These are phyloP conservation scores for Eulemur coronatus DNA, from an alignment of 2,797 vertebrate genomes.

Conservation along the genomic window DNA sequence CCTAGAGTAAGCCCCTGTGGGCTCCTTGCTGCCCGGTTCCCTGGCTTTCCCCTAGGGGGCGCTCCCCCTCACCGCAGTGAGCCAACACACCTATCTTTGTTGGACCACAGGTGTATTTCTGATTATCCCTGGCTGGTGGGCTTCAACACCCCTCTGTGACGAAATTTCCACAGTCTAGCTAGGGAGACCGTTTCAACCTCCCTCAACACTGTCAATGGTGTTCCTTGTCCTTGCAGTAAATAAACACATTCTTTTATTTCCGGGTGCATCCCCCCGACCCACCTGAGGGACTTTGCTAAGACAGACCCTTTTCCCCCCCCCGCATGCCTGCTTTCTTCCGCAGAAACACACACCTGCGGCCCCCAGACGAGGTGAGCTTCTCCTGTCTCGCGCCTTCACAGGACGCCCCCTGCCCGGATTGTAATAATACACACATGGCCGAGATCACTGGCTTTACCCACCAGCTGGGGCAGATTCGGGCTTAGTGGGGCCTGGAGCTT, in stretches of 20 bases:
- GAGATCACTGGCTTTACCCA: neutral
- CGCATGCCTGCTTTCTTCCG: too few relatives aligned
- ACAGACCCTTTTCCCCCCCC: neutral
- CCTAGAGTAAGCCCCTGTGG: neutral
- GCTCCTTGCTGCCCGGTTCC: neutral
- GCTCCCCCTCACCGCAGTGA: neutral
- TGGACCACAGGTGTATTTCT: neutral
- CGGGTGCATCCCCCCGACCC: neutral
- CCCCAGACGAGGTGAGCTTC: neutral
- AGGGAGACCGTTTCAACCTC: neutral
- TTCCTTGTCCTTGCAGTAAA: neutral
- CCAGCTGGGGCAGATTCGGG: rapidly evolving
- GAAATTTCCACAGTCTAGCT: neutral
- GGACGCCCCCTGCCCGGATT: neutral
- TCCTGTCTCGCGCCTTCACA: rapidly evolving
- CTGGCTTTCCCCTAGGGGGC: neutral
- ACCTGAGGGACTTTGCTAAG: neutral
- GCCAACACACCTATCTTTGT: neutral
- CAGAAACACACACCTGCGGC: neutral
- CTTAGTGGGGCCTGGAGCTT: neutral
- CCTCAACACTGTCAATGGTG: neutral
- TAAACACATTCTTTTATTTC: neutral
- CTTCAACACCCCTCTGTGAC: neutral
- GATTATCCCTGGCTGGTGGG: neutral
- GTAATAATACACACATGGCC: neutral